These are phyloP conservation scores for Bradynema listronoti DNA, from an alignment of 1,140 invertebrate species.

Conservation along the genomic window DNA sequence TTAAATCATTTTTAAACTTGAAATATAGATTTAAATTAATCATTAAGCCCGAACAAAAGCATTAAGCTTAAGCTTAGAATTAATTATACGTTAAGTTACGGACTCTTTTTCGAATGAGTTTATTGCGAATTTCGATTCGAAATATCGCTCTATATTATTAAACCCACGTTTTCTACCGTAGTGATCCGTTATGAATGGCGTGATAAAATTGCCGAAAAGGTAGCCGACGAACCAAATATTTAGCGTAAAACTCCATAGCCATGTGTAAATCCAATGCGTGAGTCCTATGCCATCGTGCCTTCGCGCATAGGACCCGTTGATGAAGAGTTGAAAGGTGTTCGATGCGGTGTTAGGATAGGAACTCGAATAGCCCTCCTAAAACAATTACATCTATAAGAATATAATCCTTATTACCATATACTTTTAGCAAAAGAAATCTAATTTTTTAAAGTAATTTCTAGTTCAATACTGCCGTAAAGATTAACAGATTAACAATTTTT, in stretches of 20 bases:
- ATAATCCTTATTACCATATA: too few relatives aligned
- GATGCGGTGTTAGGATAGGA: conserved; percentile 48
- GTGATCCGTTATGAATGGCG: conserved; percentile 39
- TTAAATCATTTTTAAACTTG: conserved; percentile 24
- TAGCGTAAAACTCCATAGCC: conserved; percentile 39
- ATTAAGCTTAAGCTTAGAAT: too few relatives aligned
- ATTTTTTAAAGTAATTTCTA: too few relatives aligned
- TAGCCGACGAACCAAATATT: conserved; percentile 54
- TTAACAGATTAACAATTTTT: too few relatives aligned
- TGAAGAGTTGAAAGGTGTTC: conserved; percentile 36
- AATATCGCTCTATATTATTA: too few relatives aligned
- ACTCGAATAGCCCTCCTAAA: conserved; percentile 51
- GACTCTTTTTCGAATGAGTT: too few relatives aligned
- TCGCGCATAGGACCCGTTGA: conserved; percentile 42
- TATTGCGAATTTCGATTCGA: too few relatives aligned
- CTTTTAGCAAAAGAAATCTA: too few relatives aligned
- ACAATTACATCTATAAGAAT: too few relatives aligned
- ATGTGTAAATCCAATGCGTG: conserved; percentile 39
- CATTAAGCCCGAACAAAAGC: conserved; percentile 6
- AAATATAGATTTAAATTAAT: conserved; percentile 5
- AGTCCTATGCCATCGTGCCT: conserved; percentile 30
- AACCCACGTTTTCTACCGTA: conserved; percentile 27
- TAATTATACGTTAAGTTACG: too few relatives aligned
- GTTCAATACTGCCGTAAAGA: too few relatives aligned
- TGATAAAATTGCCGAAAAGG: conserved; percentile 44